phyloP scores from a whole-genome alignment of 1,140 invertebrate genomes.

The Drosophila paulistorum region DNA sequence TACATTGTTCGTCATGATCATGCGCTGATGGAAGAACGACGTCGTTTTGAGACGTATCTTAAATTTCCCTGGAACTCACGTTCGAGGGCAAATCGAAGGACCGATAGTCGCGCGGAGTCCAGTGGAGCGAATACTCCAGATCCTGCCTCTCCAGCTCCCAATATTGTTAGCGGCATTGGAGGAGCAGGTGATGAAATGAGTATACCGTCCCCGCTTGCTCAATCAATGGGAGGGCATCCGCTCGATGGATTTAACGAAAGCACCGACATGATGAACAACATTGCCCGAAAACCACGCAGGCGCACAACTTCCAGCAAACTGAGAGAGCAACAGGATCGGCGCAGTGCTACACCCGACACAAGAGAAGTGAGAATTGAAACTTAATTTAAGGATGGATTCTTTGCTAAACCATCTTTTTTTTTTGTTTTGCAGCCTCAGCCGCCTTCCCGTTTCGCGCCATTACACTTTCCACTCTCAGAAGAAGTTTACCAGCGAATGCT shows the following conservation, averaged over 20 bases:
- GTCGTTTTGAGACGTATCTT: constrained; percentile 89
- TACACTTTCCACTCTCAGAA: constrained; percentile 59
- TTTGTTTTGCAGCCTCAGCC: constrained; percentile 18
- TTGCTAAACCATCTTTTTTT: constrained; percentile 16
- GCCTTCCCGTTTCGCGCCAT: constrained; percentile 53
- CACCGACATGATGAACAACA: constrained; percentile 17
- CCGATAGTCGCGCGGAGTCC: constrained; percentile 88
- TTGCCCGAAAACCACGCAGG: constrained; percentile 78
- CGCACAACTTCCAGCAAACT: constrained; percentile 79
- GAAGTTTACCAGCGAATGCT: constrained; percentile 57
- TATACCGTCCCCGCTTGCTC: constrained; percentile 85
- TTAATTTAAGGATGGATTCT: not conserved
- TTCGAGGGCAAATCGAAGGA: constrained; percentile 86
- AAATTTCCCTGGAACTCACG: constrained; percentile 86
- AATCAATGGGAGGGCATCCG: constrained; percentile 82
- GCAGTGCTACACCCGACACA: constrained; percentile 79
- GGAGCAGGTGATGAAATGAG: constrained; percentile 70
- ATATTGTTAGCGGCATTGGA: constrained; percentile 25
- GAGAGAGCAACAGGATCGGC: constrained; percentile 78
- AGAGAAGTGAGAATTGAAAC: constrained; percentile 75
- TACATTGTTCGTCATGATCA: constrained; percentile 88
- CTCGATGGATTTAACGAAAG: constrained; percentile 68
- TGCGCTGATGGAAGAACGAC: constrained; percentile 91
- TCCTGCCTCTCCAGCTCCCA: constrained; percentile 83
- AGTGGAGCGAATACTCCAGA: constrained; percentile 90